phyloP scores from a whole-genome alignment of 1,140 invertebrate genomes.

The Octopus sinensis region DNA sequence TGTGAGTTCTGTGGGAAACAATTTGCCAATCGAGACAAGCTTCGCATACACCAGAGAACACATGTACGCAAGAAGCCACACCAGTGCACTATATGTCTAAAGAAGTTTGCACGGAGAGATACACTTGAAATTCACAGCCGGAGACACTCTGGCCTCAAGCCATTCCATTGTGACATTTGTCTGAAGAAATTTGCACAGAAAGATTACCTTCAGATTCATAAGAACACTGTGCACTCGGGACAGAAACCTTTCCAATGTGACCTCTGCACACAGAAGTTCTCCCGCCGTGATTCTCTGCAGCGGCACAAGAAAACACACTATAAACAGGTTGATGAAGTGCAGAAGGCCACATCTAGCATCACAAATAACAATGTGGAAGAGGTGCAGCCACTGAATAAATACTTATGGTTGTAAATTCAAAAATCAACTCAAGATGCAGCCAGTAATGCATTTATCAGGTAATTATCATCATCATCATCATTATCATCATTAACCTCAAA shows the following conservation, averaged over 20 bases:
- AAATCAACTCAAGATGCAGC: too few relatives aligned
- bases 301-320: not conserved
- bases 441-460: too few relatives aligned
- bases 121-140: conserved; percentile 69
- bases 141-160: conserved; percentile 79
- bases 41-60: conserved; percentile 15
- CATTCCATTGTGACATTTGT: conserved; percentile 83
- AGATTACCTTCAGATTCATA: conserved; percentile 30
- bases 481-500: too few relatives aligned
- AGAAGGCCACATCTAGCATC: not conserved
- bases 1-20: conserved; percentile 78
- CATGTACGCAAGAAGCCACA: conserved; percentile 62
- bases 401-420: not conserved
- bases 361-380: not conserved
- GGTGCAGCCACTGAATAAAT: not conserved
- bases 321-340: not conserved
- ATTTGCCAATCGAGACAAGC: conserved; percentile 64
- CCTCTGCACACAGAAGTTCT: conserved; percentile 7
- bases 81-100: conserved; percentile 7
- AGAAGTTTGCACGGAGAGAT: conserved; percentile 22
- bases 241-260: not conserved
- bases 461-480: too few relatives aligned
- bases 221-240: not conserved
- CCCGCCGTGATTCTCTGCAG: conserved; percentile 2
- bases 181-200: conserved; percentile 28